Percentiles rank a stretch among this genome's conserved stretches.
These are phyloP conservation scores for Prunella fulvescens DNA, from an alignment of 2,113 vertebrate species.

Conservation along the genomic window DNA sequence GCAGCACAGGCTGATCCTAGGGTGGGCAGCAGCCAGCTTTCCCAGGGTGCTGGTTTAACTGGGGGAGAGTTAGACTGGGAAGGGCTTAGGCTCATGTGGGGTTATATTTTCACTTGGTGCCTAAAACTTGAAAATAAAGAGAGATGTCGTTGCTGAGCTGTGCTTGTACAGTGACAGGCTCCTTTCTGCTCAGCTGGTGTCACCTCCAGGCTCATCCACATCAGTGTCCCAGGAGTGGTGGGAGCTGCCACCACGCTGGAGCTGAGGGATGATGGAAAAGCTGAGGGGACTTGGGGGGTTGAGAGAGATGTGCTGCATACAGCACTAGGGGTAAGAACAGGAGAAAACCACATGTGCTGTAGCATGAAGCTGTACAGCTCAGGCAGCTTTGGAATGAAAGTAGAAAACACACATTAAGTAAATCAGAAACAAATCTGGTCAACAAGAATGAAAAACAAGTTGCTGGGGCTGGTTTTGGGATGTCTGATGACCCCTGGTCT, in stretches of 20 bases:
- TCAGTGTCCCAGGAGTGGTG: not conserved
- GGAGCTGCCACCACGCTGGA: not conserved
- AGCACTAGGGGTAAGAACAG: accelerated
- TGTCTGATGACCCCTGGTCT: not conserved
- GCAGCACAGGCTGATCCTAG: not conserved
- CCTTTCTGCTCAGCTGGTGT: not conserved
- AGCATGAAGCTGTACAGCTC: not conserved
- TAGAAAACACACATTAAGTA: not conserved
- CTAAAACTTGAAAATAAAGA: not conserved
- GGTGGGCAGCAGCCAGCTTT: not conserved
- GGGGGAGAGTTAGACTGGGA: not conserved
- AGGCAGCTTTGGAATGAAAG: not conserved
- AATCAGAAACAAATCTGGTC: not conserved
- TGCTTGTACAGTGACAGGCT: not conserved
- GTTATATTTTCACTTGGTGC: not conserved
- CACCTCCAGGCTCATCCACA: not conserved
- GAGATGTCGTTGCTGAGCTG: not conserved
- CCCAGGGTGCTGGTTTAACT: not conserved
- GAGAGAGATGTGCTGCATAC: too few species aligned
- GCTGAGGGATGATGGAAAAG: not conserved
- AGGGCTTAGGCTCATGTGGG: too few species aligned
- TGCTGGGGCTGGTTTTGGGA: accelerated
- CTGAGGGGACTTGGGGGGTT: not conserved
- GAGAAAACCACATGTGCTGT: accelerated
- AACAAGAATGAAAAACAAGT: not conserved